These are phyloP conservation scores for Cacajao melanocephalus DNA, from an alignment of 2,797 vertebrate species.

Conservation along the genomic window DNA sequence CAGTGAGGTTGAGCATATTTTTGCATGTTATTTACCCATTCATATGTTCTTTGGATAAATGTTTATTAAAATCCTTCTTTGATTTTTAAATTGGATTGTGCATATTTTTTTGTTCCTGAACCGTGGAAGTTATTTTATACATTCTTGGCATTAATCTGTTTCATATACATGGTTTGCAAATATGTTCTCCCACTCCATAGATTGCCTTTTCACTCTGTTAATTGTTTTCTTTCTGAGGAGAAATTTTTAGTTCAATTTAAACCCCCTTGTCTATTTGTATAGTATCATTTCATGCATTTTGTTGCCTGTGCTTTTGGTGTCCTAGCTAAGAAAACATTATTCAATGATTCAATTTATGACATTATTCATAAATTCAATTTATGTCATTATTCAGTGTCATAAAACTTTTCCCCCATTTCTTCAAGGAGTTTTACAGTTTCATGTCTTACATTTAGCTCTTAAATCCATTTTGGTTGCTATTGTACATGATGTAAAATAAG, in stretches of 20 bases:
- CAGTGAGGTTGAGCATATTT: background rate
- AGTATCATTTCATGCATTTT: background rate
- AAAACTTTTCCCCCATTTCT: background rate
- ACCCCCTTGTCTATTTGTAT: background rate
- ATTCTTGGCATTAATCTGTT: background rate
- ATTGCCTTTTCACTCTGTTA: background rate
- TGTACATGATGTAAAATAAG: background rate
- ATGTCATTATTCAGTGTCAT: background rate
- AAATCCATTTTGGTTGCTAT: background rate
- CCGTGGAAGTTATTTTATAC: background rate
- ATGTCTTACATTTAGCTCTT: background rate
- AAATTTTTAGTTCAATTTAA: background rate
- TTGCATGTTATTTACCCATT: background rate
- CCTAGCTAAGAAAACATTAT: background rate
- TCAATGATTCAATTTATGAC: no score
- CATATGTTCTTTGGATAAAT: background rate
- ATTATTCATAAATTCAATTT: no score
- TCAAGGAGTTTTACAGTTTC: background rate
- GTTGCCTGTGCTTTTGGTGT: background rate
- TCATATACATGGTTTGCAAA: background rate
- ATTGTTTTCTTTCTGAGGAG: background rate
- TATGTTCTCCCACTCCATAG: background rate
- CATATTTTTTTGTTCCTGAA: background rate
- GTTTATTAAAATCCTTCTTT: background rate
- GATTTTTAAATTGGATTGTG: background rate